Base-by-base conservation (phyloP, 1,140 invertebrate genomes). In the Bombyx mandarina region DNA sequence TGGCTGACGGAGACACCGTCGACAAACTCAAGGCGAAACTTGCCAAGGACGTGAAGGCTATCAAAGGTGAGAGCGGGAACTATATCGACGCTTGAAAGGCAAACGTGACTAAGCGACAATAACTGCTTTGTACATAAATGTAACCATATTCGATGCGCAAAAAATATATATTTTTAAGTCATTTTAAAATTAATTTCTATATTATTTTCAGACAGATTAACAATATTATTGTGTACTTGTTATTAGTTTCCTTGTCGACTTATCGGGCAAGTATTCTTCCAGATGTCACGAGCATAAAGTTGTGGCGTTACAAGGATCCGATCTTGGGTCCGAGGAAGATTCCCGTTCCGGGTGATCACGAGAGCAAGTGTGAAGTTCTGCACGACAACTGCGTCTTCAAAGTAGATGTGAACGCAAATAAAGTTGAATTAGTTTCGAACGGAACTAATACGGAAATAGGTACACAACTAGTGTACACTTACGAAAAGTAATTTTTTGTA, bases 281-380 rank as follows among this genome's bases (percentile, higher is more conserved):
- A 93, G 94, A 94, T 79, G 43, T 88, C 2, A 88, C 82, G 22
- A 86, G 88, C 44, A 79, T 97, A 4, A 87, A 90, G 66, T 66
- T 98, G 5, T 95, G 94, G 89, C 90, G 93, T n/a, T 97, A 93
- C 79, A 86, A 91, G 61, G 95, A 98, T 83, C 91, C 93, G 0
- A 45, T 90, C 0, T 35, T 93, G 2, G 95, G 95, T 1, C 92
- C 94, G 8, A 89, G 95, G 7, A 92, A 89, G 71, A 92, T 97
- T 42, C 95, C 96, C 6, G 76, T 75, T 8, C 88, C 91, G 59
- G 89, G 91, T 10, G 88, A 94, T 61, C 90, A 91, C 46, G 86
- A 90, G 46, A 87, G 88, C 35, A 91, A 90, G 56, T 94, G 93
- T 82, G 71, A 88, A 8, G 57, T 78, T 8, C 77, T 96, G 42